These are phyloP conservation scores for Aethina tumida DNA, from an alignment of 1,140 invertebrate species.

Conservation along the genomic window DNA sequence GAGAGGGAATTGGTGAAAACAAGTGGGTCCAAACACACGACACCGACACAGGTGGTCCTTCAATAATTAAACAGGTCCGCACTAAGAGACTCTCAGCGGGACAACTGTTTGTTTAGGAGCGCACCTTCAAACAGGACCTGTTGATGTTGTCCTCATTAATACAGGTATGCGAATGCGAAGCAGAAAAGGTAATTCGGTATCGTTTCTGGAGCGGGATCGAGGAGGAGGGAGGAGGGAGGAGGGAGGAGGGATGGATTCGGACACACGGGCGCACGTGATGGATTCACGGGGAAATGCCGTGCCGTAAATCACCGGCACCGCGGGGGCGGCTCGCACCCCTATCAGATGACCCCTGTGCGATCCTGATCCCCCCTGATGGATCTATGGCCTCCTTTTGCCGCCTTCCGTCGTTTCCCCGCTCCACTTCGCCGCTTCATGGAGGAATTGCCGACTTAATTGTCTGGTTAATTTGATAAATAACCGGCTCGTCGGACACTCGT, in stretches of 20 bases:
- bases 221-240: background rate
- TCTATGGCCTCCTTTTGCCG: constrained; percentile 12
- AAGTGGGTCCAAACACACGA: no score
- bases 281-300: constrained; percentile 25
- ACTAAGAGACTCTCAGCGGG: background rate
- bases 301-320: constrained; percentile 28
- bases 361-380: constrained; percentile 23
- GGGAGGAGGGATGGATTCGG: constrained; percentile 1
- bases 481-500: no score
- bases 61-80: no score
- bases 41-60: no score
- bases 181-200: background rate
- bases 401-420: constrained; percentile 4
- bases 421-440: background rate
- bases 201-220: background rate
- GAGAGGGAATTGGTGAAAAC: no score
- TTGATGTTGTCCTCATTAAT: background rate
- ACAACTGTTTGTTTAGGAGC: background rate
- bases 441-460: constrained; percentile 6
- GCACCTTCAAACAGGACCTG: background rate
- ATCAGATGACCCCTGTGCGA: constrained; percentile 30
- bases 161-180: background rate
- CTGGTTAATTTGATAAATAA: no score
- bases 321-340: constrained; percentile 24
- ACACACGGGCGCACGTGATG: constrained; percentile 18